phyloP scores from a whole-genome alignment of 2,888 invertebrate species.

The Drosophila percnosoma region DNA sequence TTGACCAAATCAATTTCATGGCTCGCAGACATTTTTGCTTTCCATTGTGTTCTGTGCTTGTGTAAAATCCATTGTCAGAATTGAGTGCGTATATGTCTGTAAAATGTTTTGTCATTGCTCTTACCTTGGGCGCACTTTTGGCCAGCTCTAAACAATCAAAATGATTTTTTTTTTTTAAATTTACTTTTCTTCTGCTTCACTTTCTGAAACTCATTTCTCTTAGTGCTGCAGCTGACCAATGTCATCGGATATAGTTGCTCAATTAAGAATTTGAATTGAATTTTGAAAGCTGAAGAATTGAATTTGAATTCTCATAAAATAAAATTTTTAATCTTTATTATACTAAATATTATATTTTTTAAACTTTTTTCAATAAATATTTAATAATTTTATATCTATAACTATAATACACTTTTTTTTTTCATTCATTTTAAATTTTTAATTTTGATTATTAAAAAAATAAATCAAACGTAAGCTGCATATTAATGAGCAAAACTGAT shows the following conservation, averaged over 20 bases:
- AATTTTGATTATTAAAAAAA: background rate
- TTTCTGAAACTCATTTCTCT: conserved; percentile 10
- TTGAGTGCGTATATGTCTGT: background rate
- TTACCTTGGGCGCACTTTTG: conserved; percentile 39
- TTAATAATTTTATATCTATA: background rate
- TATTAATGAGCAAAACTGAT: too few relatives aligned
- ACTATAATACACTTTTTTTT: too few relatives aligned
- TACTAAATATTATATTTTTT: background rate
- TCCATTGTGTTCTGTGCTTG: conserved; percentile 12
- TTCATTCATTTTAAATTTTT: too few relatives aligned
- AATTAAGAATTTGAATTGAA: background rate
- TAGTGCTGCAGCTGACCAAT: conserved; percentile 26
- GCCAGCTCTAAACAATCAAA: conserved; percentile 57
- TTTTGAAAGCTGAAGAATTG: background rate
- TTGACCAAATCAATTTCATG: conserved; percentile 76
- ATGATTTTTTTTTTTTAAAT: conserved; percentile 19
- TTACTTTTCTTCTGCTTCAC: conserved; percentile 19
- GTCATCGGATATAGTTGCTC: conserved; percentile 56
- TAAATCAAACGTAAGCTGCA: background rate
- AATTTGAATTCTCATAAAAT: background rate
- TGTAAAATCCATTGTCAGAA: conserved; percentile 48
- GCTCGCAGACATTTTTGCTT: conserved; percentile 43
- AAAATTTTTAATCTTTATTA: background rate
- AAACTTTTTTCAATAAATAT: background rate
- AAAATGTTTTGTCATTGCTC: conserved; percentile 10